phyloP scores from a whole-genome alignment of 2,888 invertebrate species.

The Autographa pulchrina region DNA sequence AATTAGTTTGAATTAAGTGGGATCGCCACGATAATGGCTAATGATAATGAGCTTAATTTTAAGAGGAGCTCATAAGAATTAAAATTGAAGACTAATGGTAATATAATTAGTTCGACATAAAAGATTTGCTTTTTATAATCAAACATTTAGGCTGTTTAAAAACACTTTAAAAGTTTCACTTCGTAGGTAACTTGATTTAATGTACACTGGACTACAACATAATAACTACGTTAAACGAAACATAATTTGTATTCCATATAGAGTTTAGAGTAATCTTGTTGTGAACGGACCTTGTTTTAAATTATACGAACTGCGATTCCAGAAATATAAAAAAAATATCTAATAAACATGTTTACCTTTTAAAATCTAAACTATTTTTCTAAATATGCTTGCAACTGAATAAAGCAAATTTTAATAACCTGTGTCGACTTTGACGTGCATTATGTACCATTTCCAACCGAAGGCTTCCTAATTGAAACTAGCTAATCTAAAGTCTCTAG shows the following conservation, averaged over 20 bases:
- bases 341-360: neutral
- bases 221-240: too few relatives aligned
- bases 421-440: conserved; percentile 32
- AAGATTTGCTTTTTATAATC: neutral
- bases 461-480: conserved; percentile 51
- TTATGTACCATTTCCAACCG: conserved; percentile 40
- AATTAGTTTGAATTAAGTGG: conserved; percentile 33
- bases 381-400: conserved; percentile 13
- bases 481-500: conserved; percentile 58
- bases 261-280: too few relatives aligned
- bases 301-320: too few relatives aligned
- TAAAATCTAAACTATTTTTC: conserved; percentile 22
- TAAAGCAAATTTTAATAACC: conserved; percentile 40
- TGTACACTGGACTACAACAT: too few relatives aligned
- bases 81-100: conserved; percentile 5
- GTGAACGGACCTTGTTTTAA: too few relatives aligned
- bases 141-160: neutral
- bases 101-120: neutral
- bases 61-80: conserved; percentile 17
- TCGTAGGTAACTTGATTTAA: too few relatives aligned
- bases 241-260: neutral
- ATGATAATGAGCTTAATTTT: conserved; percentile 30
- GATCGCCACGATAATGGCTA: conserved; percentile 16
- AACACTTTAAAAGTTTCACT: too few relatives aligned
- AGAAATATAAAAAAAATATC: neutral